Conservation (phyloP, 2,888 invertebrate species). For the Congeria kusceri region DNA sequence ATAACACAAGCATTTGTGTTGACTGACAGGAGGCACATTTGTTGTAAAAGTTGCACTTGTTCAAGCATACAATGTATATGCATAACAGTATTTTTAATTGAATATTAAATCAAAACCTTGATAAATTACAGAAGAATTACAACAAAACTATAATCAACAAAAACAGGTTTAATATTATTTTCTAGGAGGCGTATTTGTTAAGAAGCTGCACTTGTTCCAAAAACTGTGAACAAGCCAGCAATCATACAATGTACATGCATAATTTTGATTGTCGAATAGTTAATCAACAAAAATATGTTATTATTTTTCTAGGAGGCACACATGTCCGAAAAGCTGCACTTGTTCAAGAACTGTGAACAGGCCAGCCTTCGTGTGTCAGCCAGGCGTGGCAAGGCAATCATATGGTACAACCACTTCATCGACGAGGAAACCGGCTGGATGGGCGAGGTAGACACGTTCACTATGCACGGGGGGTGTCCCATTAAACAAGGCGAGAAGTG, state of each 20-base stretch:
- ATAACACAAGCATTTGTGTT: too few species aligned
- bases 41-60: too few species aligned
- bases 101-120: too few species aligned
- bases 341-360: constrained; percentile 70
- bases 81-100: too few species aligned
- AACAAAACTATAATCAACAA: too few species aligned
- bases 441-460: constrained; percentile 69
- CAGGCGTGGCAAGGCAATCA: constrained; percentile 72
- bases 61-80: too few species aligned
- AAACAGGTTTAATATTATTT: too few species aligned
- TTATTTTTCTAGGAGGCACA: constrained; percentile 38
- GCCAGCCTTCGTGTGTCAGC: constrained; percentile 69
- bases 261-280: too few species aligned
- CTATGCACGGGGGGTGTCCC: constrained; percentile 78
- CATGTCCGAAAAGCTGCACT: constrained; percentile 43
- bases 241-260: too few species aligned
- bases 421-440: constrained; percentile 73
- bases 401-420: constrained; percentile 80
- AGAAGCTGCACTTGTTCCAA: constrained; percentile 60
- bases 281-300: too few species aligned
- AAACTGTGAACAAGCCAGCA: constrained; percentile 69
- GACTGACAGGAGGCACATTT: too few species aligned
- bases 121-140: too few species aligned
- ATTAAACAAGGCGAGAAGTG: constrained; percentile 76
- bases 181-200: constrained; percentile 28